phyloP scores from a whole-genome alignment of 2,797 vertebrate genomes.

The Catharus ustulatus region DNA sequence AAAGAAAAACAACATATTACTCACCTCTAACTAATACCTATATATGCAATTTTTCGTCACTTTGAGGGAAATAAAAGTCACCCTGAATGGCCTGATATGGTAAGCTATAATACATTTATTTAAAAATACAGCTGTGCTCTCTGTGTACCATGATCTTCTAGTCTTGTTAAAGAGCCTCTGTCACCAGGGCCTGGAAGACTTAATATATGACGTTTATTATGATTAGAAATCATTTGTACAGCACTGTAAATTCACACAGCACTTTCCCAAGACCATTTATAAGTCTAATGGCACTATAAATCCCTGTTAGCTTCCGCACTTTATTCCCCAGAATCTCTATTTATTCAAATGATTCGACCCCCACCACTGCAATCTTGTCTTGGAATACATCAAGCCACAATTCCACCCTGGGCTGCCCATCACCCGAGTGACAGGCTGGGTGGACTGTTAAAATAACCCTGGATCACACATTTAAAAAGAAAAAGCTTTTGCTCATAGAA shows the following conservation, averaged over 20 bases:
- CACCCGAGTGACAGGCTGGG: neutral
- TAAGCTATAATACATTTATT: slow-evolving; percentile 53
- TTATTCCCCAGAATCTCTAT: slow-evolving; percentile 49
- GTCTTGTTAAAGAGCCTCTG: slow-evolving; percentile 52
- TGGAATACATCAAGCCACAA: neutral
- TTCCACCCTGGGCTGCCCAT: neutral
- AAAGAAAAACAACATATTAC: neutral
- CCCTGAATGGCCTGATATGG: slow-evolving; percentile 35
- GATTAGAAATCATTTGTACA: slow-evolving; percentile 73
- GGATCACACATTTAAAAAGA: slow-evolving; percentile 13
- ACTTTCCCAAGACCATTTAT: slow-evolving; percentile 69
- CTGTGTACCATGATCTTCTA: slow-evolving; percentile 47
- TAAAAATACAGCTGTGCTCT: slow-evolving; percentile 69
- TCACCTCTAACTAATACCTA: slow-evolving; percentile 26
- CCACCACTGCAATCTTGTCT: neutral
- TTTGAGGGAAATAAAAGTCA: slow-evolving; percentile 56
- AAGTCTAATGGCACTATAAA: slow-evolving; percentile 72
- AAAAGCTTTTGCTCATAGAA: neutral
- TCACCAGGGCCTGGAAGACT: slow-evolving; percentile 63
- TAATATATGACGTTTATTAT: slow-evolving; percentile 71
- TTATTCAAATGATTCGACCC: slow-evolving; percentile 11
- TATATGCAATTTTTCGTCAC: neutral
- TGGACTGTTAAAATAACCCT: slow-evolving; percentile 6
- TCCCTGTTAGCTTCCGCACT: slow-evolving; percentile 62
- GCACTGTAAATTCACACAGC: slow-evolving; percentile 72